Evolutionary conservation across 1,140 invertebrate species (phyloP), one percentile per base, ranked within the genome.

Genomic region (Drosophila erecta): DNA sequence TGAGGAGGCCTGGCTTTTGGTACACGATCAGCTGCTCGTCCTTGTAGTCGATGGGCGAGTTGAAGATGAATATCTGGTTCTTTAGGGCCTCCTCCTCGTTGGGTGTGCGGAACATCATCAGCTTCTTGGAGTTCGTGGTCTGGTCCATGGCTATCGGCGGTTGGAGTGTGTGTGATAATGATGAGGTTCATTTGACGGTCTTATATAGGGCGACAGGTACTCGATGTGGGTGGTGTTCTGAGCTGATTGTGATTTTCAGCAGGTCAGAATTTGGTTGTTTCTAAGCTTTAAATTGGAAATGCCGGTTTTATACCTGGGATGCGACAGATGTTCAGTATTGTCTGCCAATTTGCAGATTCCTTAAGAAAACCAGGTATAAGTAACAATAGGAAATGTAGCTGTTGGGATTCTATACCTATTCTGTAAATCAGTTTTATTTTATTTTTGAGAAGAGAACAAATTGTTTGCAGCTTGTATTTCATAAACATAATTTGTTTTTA

Each of bases 21-120:
- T 77, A 87, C 2, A 89, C 76, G 3, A 89, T 59, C 27, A 87
- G 40, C 17, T 89, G 51, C 53, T 84, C 51, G 35, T 87, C 84
- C 30, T 59, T 59, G 20, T 67, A 61, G 35, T 83, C 67, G 24
- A 77, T 76, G 12, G 84, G 84, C 3, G 84, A 79, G 30, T 87
- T 77, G 27, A 77, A 79, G 4, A 87, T 77, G 51, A 57, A 60
- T 1, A 89, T 40, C 38, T 89, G 64, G 44, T 41, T 89, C 24
- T 76, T 37, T 0, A 49, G 47, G 8, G 43, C 33, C 0, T 47
- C 37, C 20, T 35, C 46, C 7, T 77, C 67, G 35, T 53, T 37
- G 37, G 71, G 76, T 7, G 71, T 49, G 27, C 76, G 79, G 24
- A 72, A 70, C 55, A 89, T 74, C 30, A 83, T 35, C 12, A 89